Evolutionary conservation across 2,797 vertebrate species (phyloP), one percentile per base, ranked within the genome.

Genomic region (Alauda arvensis): DNA sequence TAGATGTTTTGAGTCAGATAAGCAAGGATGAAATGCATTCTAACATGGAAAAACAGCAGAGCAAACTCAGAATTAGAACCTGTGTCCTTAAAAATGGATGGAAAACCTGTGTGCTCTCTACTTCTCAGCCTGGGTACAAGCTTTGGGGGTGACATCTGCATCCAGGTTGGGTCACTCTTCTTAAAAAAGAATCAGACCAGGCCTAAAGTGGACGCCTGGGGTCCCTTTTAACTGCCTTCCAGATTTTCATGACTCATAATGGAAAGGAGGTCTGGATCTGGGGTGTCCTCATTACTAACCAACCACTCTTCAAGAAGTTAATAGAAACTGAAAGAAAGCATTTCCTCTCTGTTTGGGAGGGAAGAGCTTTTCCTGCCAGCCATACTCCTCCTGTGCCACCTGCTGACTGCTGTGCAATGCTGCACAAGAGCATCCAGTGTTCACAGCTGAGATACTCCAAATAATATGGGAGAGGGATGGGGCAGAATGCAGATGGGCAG

Each of bases 361-460:
- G 4, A 56, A 40, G 59, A 55, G 59, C 28, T 70, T 34, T 66
- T 42, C 12, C 45, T 9, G n/a, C 8, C 48, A 59, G 76, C 39
- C 39, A 4, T 2, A n/a, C 52, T 90, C 75, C 85, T 70, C 59
- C 24, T 20, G 33, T 90, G 94, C 95, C 95, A 81, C 76, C 88
- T 92, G 67, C 92, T 67, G 94, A 90, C 53, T 40, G 3, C 81
- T 31, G 29, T 13, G 56, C 55, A 87, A 26, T 3, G 37, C 2
- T 77, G 84, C 89, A 71, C 28, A 26, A 16, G 43, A 45, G 24
- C 0, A 1, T 3, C 17, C 52, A 8, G 24, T 0, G 37, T 3
- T 21, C 68, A 8, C 0, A 26, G 51, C 31, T 4, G 3, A 37
- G 15, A 9, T 3, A 12, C 8, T 60, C 4, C 39, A 51, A 26